These are phyloP conservation scores for Pocillopora verrucosa DNA, from an alignment of 64 coral and sea anemone species.

Conservation along the genomic window DNA sequence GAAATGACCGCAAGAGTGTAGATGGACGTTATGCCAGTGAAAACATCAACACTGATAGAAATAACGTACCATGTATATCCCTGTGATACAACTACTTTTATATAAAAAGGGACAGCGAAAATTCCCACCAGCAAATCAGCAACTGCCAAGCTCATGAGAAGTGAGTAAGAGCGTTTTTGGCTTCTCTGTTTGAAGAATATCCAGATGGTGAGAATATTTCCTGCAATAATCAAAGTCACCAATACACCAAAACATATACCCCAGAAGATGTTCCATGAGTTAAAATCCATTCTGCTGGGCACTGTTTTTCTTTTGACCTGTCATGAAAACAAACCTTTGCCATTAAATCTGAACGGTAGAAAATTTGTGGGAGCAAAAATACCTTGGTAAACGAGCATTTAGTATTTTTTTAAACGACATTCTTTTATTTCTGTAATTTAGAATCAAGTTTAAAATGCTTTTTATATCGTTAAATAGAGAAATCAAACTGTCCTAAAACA, in stretches of 20 bases:
- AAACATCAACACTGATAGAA: not conserved
- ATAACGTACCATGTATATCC: not conserved
- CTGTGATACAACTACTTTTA: not conserved
- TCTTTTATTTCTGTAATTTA: too few relatives aligned
- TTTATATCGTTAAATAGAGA: too few relatives aligned
- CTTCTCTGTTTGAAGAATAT: not conserved
- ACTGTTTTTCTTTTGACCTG: not conserved
- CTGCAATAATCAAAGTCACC: not conserved
- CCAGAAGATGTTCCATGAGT: not conserved
- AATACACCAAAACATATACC: not conserved
- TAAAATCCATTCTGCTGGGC: not conserved
- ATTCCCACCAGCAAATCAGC: not conserved
- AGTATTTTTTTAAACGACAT: too few relatives aligned
- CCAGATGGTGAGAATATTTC: not conserved
- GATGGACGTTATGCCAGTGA: not conserved
- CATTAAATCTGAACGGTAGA: too few relatives aligned
- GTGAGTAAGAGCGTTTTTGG: not conserved
- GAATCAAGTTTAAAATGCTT: too few relatives aligned
- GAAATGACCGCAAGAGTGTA: not conserved
- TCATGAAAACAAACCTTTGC: too few relatives aligned
- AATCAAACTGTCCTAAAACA: too few relatives aligned
- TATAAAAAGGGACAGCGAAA: not conserved
- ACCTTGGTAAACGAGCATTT: too few relatives aligned
- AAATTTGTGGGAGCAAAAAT: too few relatives aligned
- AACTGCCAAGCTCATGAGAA: not conserved